Evolutionary conservation across 2,888 invertebrate genomes (phyloP).

Genomic region (Camponotus fellah): DNA sequence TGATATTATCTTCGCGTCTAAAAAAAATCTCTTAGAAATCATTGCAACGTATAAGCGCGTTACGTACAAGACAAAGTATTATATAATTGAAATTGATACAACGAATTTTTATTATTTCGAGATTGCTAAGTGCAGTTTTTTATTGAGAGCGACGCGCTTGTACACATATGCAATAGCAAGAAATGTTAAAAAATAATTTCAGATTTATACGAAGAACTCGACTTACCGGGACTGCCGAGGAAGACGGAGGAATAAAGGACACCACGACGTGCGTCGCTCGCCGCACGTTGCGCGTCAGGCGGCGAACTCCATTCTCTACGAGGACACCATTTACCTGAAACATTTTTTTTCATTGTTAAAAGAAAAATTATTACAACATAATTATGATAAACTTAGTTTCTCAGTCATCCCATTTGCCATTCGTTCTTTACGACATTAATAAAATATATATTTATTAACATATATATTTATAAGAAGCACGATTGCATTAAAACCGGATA

Average conservation of each 20-base stretch:
- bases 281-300: conserved; percentile 92
- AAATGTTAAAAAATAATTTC: neutral
- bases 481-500: neutral
- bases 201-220: conserved; percentile 38
- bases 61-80: neutral
- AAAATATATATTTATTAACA: neutral
- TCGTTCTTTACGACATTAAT: neutral
- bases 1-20: neutral
- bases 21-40: neutral
- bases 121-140: neutral
- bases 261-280: conserved; percentile 92
- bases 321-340: conserved; percentile 96
- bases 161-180: neutral
- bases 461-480: neutral
- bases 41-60: neutral
- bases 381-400: neutral
- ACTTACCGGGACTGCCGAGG: conserved; percentile 96
- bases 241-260: conserved; percentile 96
- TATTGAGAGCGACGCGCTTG: neutral
- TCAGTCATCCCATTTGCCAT: neutral
- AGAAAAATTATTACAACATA: neutral
- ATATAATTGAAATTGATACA: neutral
- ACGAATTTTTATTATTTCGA: neutral
- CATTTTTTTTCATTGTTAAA: conserved; percentile 62
- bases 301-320: conserved; percentile 96